Conservation (phyloP, 64 coral and sea anemone genomes). For the Platygyra sinensis region DNA sequence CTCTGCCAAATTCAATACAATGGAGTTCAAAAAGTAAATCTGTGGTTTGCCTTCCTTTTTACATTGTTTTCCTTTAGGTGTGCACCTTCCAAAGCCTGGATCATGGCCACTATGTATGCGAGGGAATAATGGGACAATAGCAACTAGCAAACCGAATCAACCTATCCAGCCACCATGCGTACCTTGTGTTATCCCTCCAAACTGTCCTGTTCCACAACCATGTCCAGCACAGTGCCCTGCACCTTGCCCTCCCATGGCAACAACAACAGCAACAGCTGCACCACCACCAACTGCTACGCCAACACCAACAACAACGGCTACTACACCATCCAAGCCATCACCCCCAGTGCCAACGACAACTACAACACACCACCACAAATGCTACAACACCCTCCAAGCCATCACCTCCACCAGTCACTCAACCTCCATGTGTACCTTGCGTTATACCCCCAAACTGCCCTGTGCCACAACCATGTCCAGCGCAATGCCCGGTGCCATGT, state of each 20-base stretch:
- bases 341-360: not conserved
- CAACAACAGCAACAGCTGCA: not conserved
- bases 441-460: constrained; percentile 58
- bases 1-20: too few species aligned
- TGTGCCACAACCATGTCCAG: constrained; percentile 49
- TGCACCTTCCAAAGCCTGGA: constrained; percentile 43
- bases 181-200: constrained; percentile 52
- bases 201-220: constrained; percentile 56
- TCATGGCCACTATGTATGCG: constrained; percentile 70
- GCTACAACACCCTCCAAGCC: not conserved
- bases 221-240: constrained; percentile 56
- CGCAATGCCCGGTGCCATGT: constrained; percentile 46
- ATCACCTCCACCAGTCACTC: constrained; percentile 29
- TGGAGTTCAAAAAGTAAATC: too few species aligned
- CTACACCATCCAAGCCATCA: not conserved
- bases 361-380: too few species aligned
- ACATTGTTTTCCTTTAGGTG: not conserved
- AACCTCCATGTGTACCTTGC: constrained; percentile 59
- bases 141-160: constrained; percentile 94
- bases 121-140: constrained; percentile 83
- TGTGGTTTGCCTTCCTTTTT: not conserved
- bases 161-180: constrained; percentile 52
- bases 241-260: constrained; percentile 26
- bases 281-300: too few species aligned
- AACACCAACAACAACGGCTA: not conserved